A percentile compares a stretch with the other conserved stretches of the same genome.
Evolutionary conservation across 2,888 invertebrate genomes (phyloP).

Genomic region (Melinopterus prodromus): DNA sequence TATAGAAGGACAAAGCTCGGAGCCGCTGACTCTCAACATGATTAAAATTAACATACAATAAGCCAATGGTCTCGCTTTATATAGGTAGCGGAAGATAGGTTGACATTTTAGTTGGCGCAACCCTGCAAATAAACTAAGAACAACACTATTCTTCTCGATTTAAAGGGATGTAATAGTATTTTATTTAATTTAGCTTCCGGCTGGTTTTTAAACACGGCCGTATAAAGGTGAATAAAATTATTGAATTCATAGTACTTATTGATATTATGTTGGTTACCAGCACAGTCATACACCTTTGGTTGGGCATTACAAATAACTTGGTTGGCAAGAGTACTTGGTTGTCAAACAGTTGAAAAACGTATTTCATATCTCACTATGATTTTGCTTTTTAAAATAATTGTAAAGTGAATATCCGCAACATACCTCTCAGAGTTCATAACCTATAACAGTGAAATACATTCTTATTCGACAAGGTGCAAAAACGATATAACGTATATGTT

Average conservation of each 20-base stretch:
- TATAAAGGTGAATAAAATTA: too few relatives aligned
- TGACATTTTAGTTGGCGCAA: background rate
- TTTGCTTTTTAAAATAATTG: background rate
- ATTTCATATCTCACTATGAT: background rate
- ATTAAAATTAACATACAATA: background rate
- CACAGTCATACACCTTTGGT: too few relatives aligned
- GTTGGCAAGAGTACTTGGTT: background rate
- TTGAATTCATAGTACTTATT: too few relatives aligned
- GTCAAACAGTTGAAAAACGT: background rate
- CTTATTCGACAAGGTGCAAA: background rate
- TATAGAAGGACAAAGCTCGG: background rate
- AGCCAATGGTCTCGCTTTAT: background rate
- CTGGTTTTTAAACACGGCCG: too few relatives aligned
- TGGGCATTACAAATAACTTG: too few relatives aligned
- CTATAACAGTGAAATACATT: background rate
- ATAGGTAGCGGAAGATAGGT: background rate
- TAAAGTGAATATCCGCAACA: background rate
- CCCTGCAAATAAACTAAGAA: background rate
- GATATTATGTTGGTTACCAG: too few relatives aligned
- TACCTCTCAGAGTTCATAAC: background rate
- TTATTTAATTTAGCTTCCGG: too few relatives aligned
- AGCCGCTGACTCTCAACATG: slow-evolving; percentile 4
- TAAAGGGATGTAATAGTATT: background rate
- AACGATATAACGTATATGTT: background rate
- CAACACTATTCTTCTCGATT: background rate